Base-by-base conservation (phyloP, 2,797 vertebrate species). In the Myiothlypis chrysogaster region DNA sequence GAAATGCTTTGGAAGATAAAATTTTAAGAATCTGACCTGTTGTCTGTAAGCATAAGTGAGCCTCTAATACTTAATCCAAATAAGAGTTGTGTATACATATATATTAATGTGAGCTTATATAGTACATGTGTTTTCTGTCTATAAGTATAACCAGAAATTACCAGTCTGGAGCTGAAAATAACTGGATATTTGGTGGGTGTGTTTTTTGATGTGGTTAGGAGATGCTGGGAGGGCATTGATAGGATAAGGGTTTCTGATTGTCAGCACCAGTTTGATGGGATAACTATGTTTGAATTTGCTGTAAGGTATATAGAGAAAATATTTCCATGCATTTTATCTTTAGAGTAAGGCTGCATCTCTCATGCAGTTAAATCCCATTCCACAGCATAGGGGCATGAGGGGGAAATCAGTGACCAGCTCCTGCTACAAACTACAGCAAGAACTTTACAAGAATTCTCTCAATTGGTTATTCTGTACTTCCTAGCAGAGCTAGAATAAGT, bases 311-410 rank as follows among this genome's bases (percentile, higher is more conserved):
- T 5, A 66, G 37, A 39, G 52, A 69, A 83, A 86, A 60, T 15
- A 34, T 43, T 61, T 66, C 52, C 7, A 22, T 80, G 30, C 3
- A 8, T 82, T 93, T 24, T 82, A 35, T 18, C 15, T 77, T n/a
- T 32, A 24, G 9, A 47, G 3, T 46, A n/a, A 60, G 55, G 23
- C 65, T 56, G 22, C 24, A 32, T 59, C 8, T 32, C 8, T 47
- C 13, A 3, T 44, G n/a, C 30, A 52, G 44, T 34, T 83, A 77
- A 85, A 39, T 4, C 7, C 34, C 8, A 4, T 65, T 77, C 28
- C 20, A 28, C 12, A 61, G 9, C 3, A 1, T 8, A 30, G 5
- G 30, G 12, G 1, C 22, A 6, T 41, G 32, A 17, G 8, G 16
- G 39, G 49, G 8, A 86, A 59, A 52, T 21, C 44, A 60, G 11